Evolutionary conservation across 1,140 invertebrate genomes (phyloP).

Genomic region (Meteorus sp.): DNA sequence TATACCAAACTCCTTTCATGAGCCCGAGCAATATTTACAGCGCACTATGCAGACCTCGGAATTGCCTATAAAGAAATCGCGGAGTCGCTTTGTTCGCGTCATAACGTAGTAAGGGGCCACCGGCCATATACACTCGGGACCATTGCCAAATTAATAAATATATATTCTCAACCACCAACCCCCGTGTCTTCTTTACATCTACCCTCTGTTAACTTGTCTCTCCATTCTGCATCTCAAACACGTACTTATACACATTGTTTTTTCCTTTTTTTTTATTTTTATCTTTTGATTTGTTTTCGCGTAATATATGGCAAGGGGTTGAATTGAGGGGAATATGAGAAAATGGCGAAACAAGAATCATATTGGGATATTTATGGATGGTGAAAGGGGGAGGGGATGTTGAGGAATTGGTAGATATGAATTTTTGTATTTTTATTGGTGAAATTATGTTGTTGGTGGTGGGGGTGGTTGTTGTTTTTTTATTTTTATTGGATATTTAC

Average conservation of each 20-base stretch:
- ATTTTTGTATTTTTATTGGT: no score
- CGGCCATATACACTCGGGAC: conserved; percentile 48
- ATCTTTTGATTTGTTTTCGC: not conserved
- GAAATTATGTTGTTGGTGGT: no score
- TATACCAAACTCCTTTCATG: conserved; percentile 5
- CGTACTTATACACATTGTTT: no score
- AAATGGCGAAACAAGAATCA: no score
- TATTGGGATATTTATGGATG: no score
- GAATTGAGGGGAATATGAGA: no score
- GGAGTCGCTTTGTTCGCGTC: conserved; percentile 57
- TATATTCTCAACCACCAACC: conserved; percentile 45
- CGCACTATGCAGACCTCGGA: conserved; percentile 47
- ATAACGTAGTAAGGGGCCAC: conserved; percentile 53
- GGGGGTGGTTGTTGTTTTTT: no score
- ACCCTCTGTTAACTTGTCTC: conserved; percentile 10
- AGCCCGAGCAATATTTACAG: conserved; percentile 49
- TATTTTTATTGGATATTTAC: no score
- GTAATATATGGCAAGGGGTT: not conserved
- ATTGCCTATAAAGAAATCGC: conserved; percentile 61
- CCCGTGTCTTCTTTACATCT: conserved; percentile 3
- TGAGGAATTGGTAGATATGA: no score
- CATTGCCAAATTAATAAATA: conserved; percentile 61
- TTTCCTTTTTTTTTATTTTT: conserved; percentile 2
- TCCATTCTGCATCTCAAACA: no score
- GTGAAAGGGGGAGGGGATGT: no score